Evolutionary conservation across 2,797 vertebrate genomes (phyloP).

Genomic region (Lacerta agilis): DNA sequence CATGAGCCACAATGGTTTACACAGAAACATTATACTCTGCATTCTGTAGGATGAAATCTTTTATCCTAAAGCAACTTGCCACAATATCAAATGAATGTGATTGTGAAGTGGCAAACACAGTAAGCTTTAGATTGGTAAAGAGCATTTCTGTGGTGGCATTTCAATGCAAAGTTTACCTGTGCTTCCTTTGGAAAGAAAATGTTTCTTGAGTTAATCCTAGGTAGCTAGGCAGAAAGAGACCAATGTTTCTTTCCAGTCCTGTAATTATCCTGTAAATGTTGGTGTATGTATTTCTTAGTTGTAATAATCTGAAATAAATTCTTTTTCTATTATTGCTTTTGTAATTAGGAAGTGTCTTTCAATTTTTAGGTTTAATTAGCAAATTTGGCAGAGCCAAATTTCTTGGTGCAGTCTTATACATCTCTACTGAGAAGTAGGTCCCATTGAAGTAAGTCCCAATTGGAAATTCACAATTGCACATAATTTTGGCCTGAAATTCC

Average conservation of each 20-base stretch:
- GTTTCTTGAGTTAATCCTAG: slow-evolving; percentile 29
- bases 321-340: slow-evolving; percentile 65
- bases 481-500: not conserved
- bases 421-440: not conserved
- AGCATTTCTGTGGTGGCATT: slow-evolving; percentile 37
- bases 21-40: not conserved
- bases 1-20: not conserved
- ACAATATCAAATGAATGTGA: not conserved
- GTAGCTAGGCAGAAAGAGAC: slow-evolving; percentile 44
- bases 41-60: not conserved
- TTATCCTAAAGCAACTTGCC: not conserved
- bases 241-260: slow-evolving; percentile 22
- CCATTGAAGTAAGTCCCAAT: not conserved
- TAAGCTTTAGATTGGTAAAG: slow-evolving; percentile 40
- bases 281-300: slow-evolving; percentile 48
- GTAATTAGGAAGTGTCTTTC: slow-evolving; percentile 25
- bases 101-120: not conserved
- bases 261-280: slow-evolving; percentile 35
- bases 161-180: slow-evolving; percentile 29
- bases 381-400: not conserved
- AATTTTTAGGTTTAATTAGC: not conserved
- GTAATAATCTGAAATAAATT: slow-evolving; percentile 68
- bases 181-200: not conserved
- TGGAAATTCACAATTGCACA: slow-evolving; percentile 2
- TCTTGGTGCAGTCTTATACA: not conserved